Conservation (phyloP, 2,113 vertebrate genomes). For the Procavia capensis region DNA sequence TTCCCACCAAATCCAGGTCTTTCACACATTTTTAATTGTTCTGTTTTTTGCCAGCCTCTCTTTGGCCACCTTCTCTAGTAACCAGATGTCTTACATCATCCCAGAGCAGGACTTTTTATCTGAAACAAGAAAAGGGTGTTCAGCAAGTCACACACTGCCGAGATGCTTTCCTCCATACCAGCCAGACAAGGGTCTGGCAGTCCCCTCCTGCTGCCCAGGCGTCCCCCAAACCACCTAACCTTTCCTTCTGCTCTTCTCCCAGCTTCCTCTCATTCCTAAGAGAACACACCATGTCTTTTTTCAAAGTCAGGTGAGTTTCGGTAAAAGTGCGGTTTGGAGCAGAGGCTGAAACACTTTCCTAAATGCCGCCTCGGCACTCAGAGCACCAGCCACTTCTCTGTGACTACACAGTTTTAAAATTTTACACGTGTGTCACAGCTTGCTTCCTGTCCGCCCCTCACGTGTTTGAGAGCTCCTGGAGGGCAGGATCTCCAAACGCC, state of each 20-base stretch:
- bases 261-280: not conserved
- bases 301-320: not conserved
- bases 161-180: not conserved
- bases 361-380: not conserved
- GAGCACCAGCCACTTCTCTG: not conserved
- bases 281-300: not conserved
- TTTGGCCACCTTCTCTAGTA: not conserved
- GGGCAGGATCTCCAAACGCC: not conserved
- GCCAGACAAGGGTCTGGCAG: not conserved
- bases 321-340: not conserved
- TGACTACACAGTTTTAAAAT: not conserved
- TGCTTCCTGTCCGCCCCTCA: not conserved
- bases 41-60: not conserved
- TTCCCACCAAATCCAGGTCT: not conserved
- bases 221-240: not conserved
- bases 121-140: not conserved
- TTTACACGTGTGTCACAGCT: not conserved
- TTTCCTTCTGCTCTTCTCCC: not conserved
- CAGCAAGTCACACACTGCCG: not conserved
- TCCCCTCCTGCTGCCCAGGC: not conserved
- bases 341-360: not conserved
- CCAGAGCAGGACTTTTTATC: not conserved
- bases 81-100: not conserved
- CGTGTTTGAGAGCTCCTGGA: not conserved
- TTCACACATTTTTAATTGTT: not conserved